These are phyloP conservation scores for Platycnemis pennipes DNA, from an alignment of 2,888 invertebrate genomes.

Conservation along the genomic window DNA sequence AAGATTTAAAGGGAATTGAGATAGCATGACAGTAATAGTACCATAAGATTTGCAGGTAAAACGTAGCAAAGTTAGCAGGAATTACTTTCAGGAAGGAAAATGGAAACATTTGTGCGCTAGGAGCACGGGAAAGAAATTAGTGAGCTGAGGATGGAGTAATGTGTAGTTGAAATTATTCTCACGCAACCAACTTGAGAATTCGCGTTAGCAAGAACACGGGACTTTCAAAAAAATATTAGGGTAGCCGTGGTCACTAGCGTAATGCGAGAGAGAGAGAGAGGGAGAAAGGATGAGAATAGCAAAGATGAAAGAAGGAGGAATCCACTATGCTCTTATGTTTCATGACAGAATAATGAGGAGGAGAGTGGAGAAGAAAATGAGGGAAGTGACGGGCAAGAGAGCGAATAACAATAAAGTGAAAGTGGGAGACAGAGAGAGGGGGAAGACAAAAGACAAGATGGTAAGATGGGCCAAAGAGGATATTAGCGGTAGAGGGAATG, in stretches of 20 bases:
- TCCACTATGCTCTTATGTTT: background rate
- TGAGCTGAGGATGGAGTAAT: too few species aligned
- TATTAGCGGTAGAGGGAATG: background rate
- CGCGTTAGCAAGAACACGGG: too few species aligned
- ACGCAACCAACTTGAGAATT: too few species aligned
- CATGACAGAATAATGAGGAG: background rate
- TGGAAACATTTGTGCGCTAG: too few species aligned
- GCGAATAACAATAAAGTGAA: background rate
- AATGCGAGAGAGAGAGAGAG: background rate
- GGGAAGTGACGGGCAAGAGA: background rate
- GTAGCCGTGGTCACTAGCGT: background rate
- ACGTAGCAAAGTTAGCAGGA: too few species aligned
- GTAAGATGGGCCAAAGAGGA: background rate
- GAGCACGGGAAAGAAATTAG: too few species aligned
- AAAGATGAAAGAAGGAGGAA: background rate
- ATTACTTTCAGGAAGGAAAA: too few species aligned
- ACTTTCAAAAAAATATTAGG: background rate
- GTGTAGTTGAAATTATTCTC: too few species aligned
- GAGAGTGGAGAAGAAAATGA: background rate
- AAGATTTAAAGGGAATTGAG: too few species aligned
- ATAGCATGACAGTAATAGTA: too few species aligned
- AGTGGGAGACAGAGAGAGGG: background rate
- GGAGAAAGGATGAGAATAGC: background rate
- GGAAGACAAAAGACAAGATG: background rate
- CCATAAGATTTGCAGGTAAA: too few species aligned